Conservation (phyloP, 2,113 vertebrate species). For the Notarius quadriscutis region DNA sequence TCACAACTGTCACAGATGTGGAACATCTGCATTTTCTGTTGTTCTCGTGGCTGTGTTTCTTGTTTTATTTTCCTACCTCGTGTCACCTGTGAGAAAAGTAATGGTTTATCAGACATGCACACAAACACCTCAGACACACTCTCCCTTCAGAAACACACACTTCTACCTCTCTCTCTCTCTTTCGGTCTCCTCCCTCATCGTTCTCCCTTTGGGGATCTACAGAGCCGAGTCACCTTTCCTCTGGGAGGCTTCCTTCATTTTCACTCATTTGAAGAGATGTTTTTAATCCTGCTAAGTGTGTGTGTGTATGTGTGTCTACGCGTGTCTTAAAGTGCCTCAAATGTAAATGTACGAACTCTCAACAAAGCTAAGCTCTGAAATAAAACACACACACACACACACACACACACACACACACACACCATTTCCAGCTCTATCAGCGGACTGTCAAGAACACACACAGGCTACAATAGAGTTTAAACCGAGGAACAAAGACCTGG, state of each 20-base stretch:
- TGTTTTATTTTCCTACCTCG: constrained; percentile 43
- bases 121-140: constrained; percentile 44
- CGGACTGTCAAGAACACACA: constrained; percentile 18
- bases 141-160: constrained; percentile 36
- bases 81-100: constrained; percentile 43
- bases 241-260: constrained; percentile 68
- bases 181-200: constrained; percentile 41
- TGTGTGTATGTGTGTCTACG: constrained; percentile 65
- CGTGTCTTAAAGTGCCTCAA: constrained; percentile 57
- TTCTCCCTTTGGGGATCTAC: constrained; percentile 63
- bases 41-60: constrained; percentile 35
- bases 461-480: constrained; percentile 22
- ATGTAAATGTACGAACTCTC: constrained; percentile 63
- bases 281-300: constrained; percentile 74
- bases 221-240: constrained; percentile 68
- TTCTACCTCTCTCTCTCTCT: constrained; percentile 29
- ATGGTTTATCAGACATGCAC: constrained; percentile 48
- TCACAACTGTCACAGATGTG: constrained; percentile 35
- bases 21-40: constrained; percentile 51
- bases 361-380: constrained; percentile 61
- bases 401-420: constrained; percentile 5
- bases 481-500: constrained; percentile 27
- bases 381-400: constrained; percentile 45
- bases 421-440: constrained; percentile 17
- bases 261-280: constrained; percentile 77